A percentile compares a stretch with the other conserved stretches of the same genome.
Evolutionary conservation across 1,140 invertebrate species (phyloP).

Genomic region (Sesamia nonagrioides): DNA sequence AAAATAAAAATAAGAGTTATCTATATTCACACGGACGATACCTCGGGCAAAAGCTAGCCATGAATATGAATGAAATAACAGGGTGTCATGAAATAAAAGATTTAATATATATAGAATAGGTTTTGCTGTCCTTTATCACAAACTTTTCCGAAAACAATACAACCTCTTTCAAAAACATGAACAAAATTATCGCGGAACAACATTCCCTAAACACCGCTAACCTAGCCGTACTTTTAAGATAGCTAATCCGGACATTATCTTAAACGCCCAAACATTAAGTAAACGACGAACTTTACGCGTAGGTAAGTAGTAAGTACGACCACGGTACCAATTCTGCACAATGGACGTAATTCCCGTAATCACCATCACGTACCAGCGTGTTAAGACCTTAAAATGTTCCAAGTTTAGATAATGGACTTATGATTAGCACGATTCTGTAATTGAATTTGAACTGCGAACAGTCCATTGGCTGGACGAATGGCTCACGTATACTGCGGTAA

Average conservation of each 20-base stretch:
- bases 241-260: slow-evolving; percentile 40
- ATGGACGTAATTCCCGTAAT: slow-evolving; percentile 42
- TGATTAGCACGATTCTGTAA: slow-evolving; percentile 47
- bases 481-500: slow-evolving; percentile 32
- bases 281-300: slow-evolving; percentile 28
- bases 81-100: too few relatives aligned
- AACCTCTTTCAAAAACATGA: background rate
- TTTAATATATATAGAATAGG: too few relatives aligned
- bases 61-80: background rate
- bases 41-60: too few relatives aligned
- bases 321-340: slow-evolving; percentile 9
- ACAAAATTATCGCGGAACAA: background rate
- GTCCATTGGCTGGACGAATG: slow-evolving; percentile 33
- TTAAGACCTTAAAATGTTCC: slow-evolving; percentile 25
- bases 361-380: slow-evolving; percentile 47
- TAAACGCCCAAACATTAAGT: slow-evolving; percentile 40
- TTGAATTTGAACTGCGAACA: slow-evolving; percentile 42
- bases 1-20: too few relatives aligned
- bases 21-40: too few relatives aligned
- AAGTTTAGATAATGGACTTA: slow-evolving; percentile 46
- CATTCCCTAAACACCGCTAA: slow-evolving; percentile 8
- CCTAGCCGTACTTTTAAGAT: slow-evolving; percentile 37
- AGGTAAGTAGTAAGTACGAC: background rate
- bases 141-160: background rate
- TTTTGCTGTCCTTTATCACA: too few relatives aligned